Evolutionary conservation across 2,888 invertebrate species (phyloP).

Genomic region (Pyrochroa serraticornis): DNA sequence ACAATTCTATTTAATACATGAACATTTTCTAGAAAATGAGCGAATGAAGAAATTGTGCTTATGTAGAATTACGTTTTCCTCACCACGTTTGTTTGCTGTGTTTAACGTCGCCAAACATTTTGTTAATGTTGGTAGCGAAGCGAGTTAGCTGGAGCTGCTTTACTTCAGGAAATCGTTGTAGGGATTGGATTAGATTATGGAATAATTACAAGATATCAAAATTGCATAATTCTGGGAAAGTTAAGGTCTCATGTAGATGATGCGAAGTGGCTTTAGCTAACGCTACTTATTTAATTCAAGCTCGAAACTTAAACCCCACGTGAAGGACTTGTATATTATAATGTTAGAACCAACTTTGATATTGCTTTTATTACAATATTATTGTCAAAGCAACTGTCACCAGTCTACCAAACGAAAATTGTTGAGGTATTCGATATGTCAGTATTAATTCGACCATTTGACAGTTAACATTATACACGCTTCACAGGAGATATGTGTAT

Average conservation of each 20-base stretch:
- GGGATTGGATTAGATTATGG: neutral
- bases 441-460: constrained; percentile 1
- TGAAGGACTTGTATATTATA: neutral
- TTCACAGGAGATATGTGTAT: neutral
- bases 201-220: neutral
- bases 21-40: neutral
- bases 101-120: neutral
- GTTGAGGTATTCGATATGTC: neutral
- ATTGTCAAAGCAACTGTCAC: neutral
- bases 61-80: neutral
- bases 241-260: neutral
- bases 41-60: neutral
- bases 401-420: neutral
- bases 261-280: neutral
- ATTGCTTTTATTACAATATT: neutral
- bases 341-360: neutral
- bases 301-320: neutral
- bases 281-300: neutral
- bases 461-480: neutral
- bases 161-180: too few species aligned
- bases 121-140: neutral
- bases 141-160: too few species aligned
- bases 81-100: neutral
- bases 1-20: neutral
- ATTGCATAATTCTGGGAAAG: constrained; percentile 1